phyloP scores from a whole-genome alignment of 2,888 invertebrate genomes.

The Ctena decussata region DNA sequence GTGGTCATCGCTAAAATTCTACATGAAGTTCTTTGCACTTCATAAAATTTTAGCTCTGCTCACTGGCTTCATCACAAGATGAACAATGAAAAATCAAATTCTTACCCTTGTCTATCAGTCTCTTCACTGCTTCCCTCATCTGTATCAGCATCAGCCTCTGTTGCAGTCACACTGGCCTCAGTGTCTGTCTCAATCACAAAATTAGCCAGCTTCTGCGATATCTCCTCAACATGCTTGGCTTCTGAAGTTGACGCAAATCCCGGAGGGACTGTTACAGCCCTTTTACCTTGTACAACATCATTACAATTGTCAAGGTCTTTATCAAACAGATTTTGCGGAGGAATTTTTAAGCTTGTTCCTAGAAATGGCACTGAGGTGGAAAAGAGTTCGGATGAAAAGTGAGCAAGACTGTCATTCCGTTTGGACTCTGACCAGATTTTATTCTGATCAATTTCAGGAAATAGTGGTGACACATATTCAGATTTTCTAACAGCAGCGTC shows the following conservation, averaged over 20 bases:
- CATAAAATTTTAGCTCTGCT: too few relatives aligned
- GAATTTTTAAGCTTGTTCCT: constrained; percentile 74
- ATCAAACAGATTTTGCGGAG: constrained; percentile 59
- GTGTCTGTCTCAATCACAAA: constrained; percentile 87
- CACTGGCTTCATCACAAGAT: too few relatives aligned
- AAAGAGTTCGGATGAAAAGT: constrained; percentile 81
- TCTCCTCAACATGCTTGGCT: constrained; percentile 84
- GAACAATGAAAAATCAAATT: too few relatives aligned
- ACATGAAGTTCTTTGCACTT: too few relatives aligned
- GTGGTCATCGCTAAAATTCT: too few relatives aligned
- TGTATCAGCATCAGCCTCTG: constrained; percentile 82
- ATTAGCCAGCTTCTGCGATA: constrained; percentile 85
- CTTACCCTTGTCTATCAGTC: constrained; percentile 55
- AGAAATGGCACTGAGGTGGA: constrained; percentile 81
- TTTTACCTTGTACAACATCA: constrained; percentile 83
- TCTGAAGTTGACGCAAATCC: constrained; percentile 80
- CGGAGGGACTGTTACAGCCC: constrained; percentile 67
- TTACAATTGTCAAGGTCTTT: constrained; percentile 71
- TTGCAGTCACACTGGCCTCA: constrained; percentile 82
- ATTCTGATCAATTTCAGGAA: constrained; percentile 56
- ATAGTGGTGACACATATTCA: constrained; percentile 36
- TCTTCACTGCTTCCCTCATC: constrained; percentile 62
- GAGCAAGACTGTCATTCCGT: constrained; percentile 74
- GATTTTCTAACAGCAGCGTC: constrained; percentile 11
- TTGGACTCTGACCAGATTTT: constrained; percentile 69